phyloP scores from a whole-genome alignment of 2,888 invertebrate genomes.

The Philhelius pedissequus region DNA sequence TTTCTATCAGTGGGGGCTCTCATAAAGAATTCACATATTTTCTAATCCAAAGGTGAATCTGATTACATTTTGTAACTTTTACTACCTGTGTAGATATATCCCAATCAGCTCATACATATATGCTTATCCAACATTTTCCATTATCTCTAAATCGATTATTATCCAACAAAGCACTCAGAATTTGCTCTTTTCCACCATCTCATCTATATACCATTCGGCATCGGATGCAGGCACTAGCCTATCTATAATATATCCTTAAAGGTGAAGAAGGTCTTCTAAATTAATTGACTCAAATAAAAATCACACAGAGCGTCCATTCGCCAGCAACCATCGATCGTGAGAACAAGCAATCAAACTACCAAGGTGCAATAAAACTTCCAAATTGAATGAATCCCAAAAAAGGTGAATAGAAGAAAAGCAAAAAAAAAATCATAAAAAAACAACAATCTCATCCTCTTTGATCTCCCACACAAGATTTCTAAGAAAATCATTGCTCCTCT shows the following conservation, averaged over 20 bases:
- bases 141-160: conserved; percentile 40
- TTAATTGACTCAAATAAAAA: conserved; percentile 64
- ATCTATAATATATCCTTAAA: neutral
- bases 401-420: neutral
- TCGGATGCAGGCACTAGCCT: neutral
- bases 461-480: conserved; percentile 27
- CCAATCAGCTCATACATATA: neutral
- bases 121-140: neutral
- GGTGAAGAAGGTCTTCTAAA: conserved; percentile 41
- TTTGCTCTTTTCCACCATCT: neutral
- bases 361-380: conserved; percentile 54
- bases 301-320: conserved; percentile 40
- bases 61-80: conserved; percentile 23
- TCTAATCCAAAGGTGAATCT: conserved; percentile 7
- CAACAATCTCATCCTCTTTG: conserved; percentile 19
- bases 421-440: conserved; percentile 4
- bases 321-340: neutral
- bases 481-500: conserved; percentile 1
- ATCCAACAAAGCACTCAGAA: neutral
- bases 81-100: neutral
- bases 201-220: neutral
- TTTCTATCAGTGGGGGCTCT: conserved; percentile 10
- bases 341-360: conserved; percentile 28
- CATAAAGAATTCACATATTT: conserved; percentile 20
- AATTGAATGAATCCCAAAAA: conserved; percentile 60